Conservation (phyloP, 1,140 invertebrate species). For the Calephelis nemesis region DNA sequence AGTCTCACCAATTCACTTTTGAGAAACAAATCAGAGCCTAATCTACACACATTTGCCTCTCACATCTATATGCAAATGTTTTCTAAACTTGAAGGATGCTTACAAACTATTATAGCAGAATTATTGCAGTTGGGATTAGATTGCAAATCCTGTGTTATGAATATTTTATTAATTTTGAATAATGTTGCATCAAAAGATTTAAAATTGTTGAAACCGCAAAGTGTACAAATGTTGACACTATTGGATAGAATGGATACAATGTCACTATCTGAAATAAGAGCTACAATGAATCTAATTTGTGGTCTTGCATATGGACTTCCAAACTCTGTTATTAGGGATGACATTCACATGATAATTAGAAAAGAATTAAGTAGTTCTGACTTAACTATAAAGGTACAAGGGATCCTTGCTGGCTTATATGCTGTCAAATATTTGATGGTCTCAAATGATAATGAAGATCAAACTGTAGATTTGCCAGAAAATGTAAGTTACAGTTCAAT, state of each 20-base stretch:
- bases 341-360: conserved; percentile 73
- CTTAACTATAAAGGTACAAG: conserved; percentile 64
- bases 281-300: conserved; percentile 72
- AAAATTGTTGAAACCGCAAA: conserved; percentile 60
- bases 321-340: conserved; percentile 69
- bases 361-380: conserved; percentile 70
- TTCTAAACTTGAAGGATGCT: conserved; percentile 54
- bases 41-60: conserved; percentile 60
- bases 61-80: conserved; percentile 67
- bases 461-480: conserved; percentile 44
- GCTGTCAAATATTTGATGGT: conserved; percentile 71
- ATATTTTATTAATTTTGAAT: conserved; percentile 61
- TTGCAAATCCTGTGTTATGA: conserved; percentile 59
- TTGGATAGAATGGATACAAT: conserved; percentile 69
- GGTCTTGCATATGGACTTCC: conserved; percentile 67
- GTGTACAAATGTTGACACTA: conserved; percentile 68
- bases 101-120: conserved; percentile 59
- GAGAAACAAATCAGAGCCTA: conserved; percentile 52
- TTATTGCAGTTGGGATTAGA: conserved; percentile 58
- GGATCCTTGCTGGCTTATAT: conserved; percentile 69
- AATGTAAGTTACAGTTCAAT: conserved; percentile 50
- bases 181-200: conserved; percentile 65
- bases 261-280: conserved; percentile 58
- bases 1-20: conserved; percentile 58
- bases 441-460: conserved; percentile 39